Evolutionary conservation across 2,888 invertebrate genomes (phyloP), one percentile per base, ranked within the genome.

Genomic region (Catocala fraxini): DNA sequence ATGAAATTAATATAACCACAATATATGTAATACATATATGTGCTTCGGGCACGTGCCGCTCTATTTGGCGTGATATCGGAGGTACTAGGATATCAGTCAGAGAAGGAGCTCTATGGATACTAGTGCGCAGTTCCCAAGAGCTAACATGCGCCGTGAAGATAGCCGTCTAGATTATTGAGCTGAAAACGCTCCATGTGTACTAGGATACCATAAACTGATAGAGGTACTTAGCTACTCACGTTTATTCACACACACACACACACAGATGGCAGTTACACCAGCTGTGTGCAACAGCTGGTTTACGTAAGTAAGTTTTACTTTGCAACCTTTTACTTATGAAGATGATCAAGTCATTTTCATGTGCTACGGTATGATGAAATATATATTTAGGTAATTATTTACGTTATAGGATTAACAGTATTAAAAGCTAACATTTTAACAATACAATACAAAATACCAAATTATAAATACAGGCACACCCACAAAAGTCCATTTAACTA

Each of bases 401-500:
- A 25, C 25, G 25, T 25, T 25, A 25, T 25, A 25, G 4, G 0
- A 25, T 25, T 25, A 25, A 25, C 25, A 25, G 25, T 25, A 25
- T 25, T 25, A 3, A 25, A 25, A 25, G 25, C 4, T 25, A 25
- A 25, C 25, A 25, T 25, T 25, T 25, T 25, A 25, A 25, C 1
- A 25, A 25, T 25, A 25, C n/a, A n/a, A n/a, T n/a, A n/a, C n/a
- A n/a, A n/a, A n/a, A n/a, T 25, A 25, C 25, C 25, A 39, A 9
- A 6, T 7, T 6, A 39, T 39, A 39, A 39, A 39, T 39, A 39
- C n/a, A 6, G 60, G 51, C 63, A 63, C 65, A 59, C 63, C 63
- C 66, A 59, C 63, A 51, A 63, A 51, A 54, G 33, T 51, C 63
- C 53, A 46, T 47, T 59, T 56, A 60, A 53, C 39, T 51, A 43